Evolutionary conservation across 2,888 invertebrate species (phyloP).

Genomic region (Pollenia griseotomentosa): DNA sequence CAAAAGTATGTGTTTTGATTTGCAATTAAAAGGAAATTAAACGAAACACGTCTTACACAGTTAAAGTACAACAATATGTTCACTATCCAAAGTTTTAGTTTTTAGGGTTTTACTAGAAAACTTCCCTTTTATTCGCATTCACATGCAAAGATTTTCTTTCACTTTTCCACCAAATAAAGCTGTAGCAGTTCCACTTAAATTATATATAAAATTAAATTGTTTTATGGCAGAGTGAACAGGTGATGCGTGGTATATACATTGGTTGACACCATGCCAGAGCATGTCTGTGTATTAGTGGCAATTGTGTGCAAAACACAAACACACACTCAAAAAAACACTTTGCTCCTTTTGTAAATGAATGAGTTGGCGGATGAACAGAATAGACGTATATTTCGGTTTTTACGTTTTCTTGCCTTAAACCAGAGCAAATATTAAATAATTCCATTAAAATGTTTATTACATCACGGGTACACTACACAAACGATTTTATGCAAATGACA

Average conservation of each 20-base stretch:
- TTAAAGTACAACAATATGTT: no score
- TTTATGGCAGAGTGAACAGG: slow-evolving; percentile 50
- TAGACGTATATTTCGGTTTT: neutral
- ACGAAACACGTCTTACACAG: no score
- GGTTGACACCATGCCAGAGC: slow-evolving; percentile 42
- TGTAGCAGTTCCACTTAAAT: slow-evolving; percentile 26
- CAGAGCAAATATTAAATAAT: slow-evolving; percentile 32
- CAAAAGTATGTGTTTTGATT: no score
- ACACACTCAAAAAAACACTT: neutral
- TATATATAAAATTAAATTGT: slow-evolving; percentile 37
- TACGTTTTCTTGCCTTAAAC: neutral
- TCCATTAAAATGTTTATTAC: slow-evolving; percentile 39
- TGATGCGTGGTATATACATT: slow-evolving; percentile 34
- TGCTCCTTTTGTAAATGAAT: neutral
- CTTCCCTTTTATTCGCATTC: neutral
- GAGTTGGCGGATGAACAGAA: neutral
- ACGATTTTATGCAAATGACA: no score
- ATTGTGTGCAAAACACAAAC: neutral
- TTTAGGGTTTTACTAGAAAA: neutral
- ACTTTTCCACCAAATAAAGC: slow-evolving; percentile 15
- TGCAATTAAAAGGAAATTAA: no score
- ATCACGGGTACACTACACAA: slow-evolving; percentile 1
- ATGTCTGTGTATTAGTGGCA: slow-evolving; percentile 19
- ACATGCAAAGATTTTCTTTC: no score
- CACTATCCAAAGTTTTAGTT: no score